phyloP scores from a whole-genome alignment of 2,797 vertebrate species.

The Crocodylus rhombifer region DNA sequence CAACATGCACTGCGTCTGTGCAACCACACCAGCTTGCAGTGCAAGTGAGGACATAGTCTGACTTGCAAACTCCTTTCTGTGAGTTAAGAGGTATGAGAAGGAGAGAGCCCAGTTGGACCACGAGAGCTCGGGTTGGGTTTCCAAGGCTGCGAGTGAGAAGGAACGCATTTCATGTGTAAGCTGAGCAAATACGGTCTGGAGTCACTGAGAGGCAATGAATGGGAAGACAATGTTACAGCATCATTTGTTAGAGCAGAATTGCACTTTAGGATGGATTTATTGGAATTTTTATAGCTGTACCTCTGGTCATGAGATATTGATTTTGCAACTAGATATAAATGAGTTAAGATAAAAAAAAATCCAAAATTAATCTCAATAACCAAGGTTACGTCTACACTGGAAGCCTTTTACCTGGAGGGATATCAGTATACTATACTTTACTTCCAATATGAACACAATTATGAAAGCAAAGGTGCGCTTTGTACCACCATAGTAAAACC shows the following conservation, averaged over 20 bases:
- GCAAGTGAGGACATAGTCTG: neutral
- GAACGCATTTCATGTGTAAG: slow-evolving; percentile 37
- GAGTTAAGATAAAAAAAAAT: slow-evolving; percentile 40
- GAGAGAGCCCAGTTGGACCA: neutral
- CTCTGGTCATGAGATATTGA: slow-evolving; percentile 62
- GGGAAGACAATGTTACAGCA: neutral
- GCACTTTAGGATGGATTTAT: slow-evolving; percentile 53
- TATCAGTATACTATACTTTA: neutral
- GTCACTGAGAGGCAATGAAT: neutral
- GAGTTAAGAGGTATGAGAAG: neutral
- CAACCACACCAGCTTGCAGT: neutral
- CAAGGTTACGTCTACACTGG: neutral
- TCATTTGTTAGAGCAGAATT: slow-evolving; percentile 11
- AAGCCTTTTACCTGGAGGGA: neutral
- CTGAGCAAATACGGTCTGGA: neutral
- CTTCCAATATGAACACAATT: neutral
- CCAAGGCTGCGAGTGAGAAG: slow-evolving; percentile 24
- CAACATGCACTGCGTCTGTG: neutral
- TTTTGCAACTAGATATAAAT: slow-evolving; percentile 59
- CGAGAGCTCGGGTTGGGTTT: neutral
- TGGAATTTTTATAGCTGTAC: slow-evolving; percentile 56
- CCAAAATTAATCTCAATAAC: slow-evolving; percentile 4
- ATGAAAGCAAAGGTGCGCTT: neutral
- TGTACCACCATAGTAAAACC: neutral
- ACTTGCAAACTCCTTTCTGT: neutral